Evolutionary conservation across 2,797 vertebrate genomes (phyloP), one percentile per base, ranked within the genome.

Genomic region (Pagetopsis macropterus): DNA sequence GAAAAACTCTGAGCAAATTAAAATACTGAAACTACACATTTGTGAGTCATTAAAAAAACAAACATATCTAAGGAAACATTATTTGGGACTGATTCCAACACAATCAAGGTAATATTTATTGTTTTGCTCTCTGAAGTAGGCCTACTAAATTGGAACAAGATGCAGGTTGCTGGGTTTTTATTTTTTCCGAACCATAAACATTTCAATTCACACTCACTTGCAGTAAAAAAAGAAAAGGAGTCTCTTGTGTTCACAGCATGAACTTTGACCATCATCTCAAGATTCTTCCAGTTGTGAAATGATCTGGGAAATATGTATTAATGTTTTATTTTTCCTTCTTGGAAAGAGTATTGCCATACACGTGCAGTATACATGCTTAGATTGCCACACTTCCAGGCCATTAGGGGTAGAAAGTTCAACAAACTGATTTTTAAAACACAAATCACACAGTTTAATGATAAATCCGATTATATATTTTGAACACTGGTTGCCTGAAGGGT

Each of bases 241-340:
- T 64, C 55, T 51, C 37, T 67, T 21, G 16, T 37, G 27, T 58
- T 61, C 9, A 37, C 49, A 43, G 33, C 48, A 23, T 61, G 60
- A 73, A 61, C 37, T 27, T 15, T 74, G 44, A 50, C n/a, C 48
- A 16, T 23, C 14, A 16, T 58, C 23, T 68, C 10, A 50, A 62
- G 11, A 63, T 46, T 56, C 46, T 23, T 59, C 10, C 40, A 73
- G 17, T 64, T 73, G 43, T 49, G 55, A 64, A 73, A 78, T 49
- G 15, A 31, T 17, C 14, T n/a, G 21, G 11, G 31, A 58, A n/a
- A 46, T 4, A 61, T 67, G 12, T 13, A 67, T 37, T 12, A 5
- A 31, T 46, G 19, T 3, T 17, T 56, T 9, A 43, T 9, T 33
- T 17, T 27, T 45, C 2, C 58, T 14, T 37, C n/a, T 59, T 19